phyloP scores from a whole-genome alignment of 2,888 invertebrate species.

The Lithophane socia region DNA sequence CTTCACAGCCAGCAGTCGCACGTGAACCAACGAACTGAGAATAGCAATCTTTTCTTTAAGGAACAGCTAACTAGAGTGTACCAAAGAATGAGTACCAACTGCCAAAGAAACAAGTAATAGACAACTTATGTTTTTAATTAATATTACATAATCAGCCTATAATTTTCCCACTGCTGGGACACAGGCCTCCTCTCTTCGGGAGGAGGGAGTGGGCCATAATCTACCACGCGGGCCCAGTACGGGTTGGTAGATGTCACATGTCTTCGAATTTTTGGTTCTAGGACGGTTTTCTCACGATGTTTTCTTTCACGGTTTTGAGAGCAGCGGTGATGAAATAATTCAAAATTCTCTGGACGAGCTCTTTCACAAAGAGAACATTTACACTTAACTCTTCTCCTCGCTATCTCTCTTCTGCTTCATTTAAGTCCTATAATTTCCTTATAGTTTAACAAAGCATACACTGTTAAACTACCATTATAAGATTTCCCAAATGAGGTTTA shows the following conservation, averaged over 20 bases:
- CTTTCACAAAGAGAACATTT: background rate
- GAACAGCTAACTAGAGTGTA: background rate
- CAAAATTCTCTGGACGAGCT: background rate
- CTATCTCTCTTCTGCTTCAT: background rate
- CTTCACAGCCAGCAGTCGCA: background rate
- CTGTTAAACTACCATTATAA: constrained; percentile 23
- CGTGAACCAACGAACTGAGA: background rate
- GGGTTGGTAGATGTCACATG: no score
- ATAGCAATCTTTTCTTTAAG: background rate
- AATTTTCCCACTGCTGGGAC: no score
- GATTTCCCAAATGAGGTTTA: constrained; percentile 38
- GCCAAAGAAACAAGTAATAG: background rate
- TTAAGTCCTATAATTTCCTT: constrained; percentile 8
- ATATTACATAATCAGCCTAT: no score
- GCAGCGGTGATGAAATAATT: no score
- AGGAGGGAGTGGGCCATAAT: no score
- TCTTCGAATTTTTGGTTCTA: no score
- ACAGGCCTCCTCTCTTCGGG: no score
- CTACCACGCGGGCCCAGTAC: no score
- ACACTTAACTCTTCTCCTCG: background rate
- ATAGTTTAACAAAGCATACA: constrained; percentile 13
- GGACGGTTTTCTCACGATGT: no score
- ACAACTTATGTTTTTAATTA: background rate
- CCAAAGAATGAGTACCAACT: background rate
- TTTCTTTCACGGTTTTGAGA: no score